Evolutionary conservation across 2,888 invertebrate genomes (phyloP).

Genomic region (Cyrtodaria siliqua): DNA sequence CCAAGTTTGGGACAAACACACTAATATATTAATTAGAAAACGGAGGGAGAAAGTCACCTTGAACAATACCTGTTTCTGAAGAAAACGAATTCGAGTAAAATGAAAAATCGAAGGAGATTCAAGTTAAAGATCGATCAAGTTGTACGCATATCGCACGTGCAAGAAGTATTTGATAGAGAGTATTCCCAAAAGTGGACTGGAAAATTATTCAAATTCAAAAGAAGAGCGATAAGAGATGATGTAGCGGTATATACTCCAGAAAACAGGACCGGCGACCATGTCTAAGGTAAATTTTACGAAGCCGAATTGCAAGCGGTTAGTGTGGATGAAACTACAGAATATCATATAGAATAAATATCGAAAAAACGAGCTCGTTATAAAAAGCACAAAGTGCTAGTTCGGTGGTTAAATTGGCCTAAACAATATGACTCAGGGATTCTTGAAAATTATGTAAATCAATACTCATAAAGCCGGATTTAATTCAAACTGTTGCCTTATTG

Average conservation of each 20-base stretch:
- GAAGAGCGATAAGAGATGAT: constrained; percentile 33
- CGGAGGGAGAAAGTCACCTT: constrained; percentile 29
- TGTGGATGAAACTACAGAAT: no score
- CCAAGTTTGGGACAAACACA: constrained; percentile 31
- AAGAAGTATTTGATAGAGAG: no score
- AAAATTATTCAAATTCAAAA: no score
- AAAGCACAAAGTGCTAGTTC: constrained; percentile 40
- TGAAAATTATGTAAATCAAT: constrained; percentile 12
- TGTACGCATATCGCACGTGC: no score
- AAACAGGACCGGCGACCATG: no score
- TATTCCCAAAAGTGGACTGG: no score
- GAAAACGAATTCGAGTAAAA: background rate
- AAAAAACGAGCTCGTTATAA: constrained; percentile 30
- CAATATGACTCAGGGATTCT: constrained; percentile 41
- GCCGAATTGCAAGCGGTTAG: no score
- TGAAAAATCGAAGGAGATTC: no score
- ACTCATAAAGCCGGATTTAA: constrained; percentile 3
- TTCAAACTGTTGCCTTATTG: no score
- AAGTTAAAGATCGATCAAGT: no score
- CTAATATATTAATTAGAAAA: background rate
- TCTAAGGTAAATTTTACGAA: no score
- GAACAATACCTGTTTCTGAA: no score
- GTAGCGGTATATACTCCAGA: constrained; percentile 31
- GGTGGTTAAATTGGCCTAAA: constrained; percentile 57
- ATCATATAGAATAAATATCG: constrained; percentile 32